These are phyloP conservation scores for Melanogrammus aeglefinus DNA, from an alignment of 2,797 vertebrate species.

Conservation along the genomic window DNA sequence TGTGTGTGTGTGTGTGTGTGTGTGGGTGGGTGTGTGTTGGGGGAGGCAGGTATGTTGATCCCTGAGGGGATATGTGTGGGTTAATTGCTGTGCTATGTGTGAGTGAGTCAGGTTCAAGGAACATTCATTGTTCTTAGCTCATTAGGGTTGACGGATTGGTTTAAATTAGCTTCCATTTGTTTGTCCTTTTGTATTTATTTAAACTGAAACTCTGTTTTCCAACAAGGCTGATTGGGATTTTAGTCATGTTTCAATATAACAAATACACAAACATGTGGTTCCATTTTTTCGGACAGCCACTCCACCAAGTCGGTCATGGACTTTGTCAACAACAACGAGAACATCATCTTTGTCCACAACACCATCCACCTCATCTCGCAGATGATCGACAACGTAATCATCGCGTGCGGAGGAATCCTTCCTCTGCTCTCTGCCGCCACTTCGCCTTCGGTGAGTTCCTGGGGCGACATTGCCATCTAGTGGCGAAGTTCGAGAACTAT, in stretches of 20 bases:
- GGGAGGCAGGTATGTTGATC: neutral
- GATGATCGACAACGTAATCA: conserved; percentile 99
- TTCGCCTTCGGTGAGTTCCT: conserved; percentile 71
- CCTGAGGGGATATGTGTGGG: neutral
- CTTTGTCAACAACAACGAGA: conserved; percentile 98
- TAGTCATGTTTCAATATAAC: neutral
- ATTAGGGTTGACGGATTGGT: neutral
- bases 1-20: no score
- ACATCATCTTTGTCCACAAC: conserved; percentile 99
- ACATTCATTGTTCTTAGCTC: neutral
- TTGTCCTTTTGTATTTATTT: neutral
- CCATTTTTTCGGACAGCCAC: conserved; percentile 74
- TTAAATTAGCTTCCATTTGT: neutral
- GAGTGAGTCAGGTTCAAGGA: neutral
- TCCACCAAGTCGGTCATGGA: conserved; percentile 98
- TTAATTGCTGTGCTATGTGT: neutral
- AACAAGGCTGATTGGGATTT: neutral
- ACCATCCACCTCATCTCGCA: conserved; percentile 99
- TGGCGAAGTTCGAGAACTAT: conserved; percentile 26
- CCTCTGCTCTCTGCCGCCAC: conserved; percentile 92
- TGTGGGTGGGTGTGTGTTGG: no score
- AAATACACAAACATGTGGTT: no score
- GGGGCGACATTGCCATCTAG: conserved; percentile 57
- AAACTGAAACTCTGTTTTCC: neutral
- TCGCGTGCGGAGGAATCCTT: conserved; percentile 89